These are phyloP conservation scores for Sturmia bella DNA, from an alignment of 2,888 invertebrate species.

Conservation along the genomic window DNA sequence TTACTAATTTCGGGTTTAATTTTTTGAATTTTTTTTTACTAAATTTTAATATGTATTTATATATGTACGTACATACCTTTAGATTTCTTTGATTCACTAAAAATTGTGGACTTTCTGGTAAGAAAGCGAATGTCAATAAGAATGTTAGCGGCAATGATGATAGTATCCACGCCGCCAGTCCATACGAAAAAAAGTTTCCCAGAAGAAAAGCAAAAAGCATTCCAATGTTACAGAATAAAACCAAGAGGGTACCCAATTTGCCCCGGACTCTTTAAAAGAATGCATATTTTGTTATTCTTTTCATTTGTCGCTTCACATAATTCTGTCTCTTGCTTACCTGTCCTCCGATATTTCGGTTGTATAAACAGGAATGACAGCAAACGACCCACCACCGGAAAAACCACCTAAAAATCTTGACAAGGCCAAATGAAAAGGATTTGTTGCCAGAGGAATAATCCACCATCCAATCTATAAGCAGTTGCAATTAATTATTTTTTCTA, in stretches of 20 bases:
- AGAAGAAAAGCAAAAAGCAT: constrained; percentile 76
- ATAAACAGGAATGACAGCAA: constrained; percentile 29
- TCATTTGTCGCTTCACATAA: not conserved
- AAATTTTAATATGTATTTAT: too few species aligned
- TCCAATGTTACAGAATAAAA: constrained; percentile 78
- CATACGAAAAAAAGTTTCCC: constrained; percentile 77
- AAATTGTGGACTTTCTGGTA: constrained; percentile 80
- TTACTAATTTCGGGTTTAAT: too few species aligned
- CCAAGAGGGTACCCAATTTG: constrained; percentile 78
- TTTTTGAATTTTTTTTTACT: too few species aligned
- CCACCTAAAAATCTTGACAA: constrained; percentile 76
- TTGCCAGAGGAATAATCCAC: constrained; percentile 71
- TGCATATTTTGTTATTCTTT: constrained; percentile 69
- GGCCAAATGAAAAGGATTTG: constrained; percentile 74
- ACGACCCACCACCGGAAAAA: constrained; percentile 72
- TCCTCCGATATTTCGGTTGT: constrained; percentile 38
- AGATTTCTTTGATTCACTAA: constrained; percentile 74
- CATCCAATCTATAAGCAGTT: constrained; percentile 67
- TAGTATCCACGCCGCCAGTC: constrained; percentile 74
- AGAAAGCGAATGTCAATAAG: constrained; percentile 75
- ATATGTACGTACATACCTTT: constrained; percentile 69
- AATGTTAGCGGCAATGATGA: constrained; percentile 75
- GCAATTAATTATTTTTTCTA: not conserved
- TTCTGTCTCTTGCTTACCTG: constrained; percentile 66
- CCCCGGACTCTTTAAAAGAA: constrained; percentile 77